phyloP scores from a whole-genome alignment of 2,113 vertebrate genomes.

The Uria lomvia region DNA sequence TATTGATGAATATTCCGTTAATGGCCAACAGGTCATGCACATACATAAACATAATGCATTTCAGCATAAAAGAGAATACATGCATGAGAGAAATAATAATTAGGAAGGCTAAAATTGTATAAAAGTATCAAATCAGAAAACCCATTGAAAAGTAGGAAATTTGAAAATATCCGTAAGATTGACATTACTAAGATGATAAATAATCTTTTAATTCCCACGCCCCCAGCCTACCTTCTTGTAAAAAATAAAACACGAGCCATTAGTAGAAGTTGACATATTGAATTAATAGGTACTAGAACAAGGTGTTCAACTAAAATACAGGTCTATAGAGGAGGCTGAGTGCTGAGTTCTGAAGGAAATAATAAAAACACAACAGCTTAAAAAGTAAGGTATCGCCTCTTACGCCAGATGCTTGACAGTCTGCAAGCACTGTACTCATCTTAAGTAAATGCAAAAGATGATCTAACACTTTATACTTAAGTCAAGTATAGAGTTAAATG shows the following conservation, averaged over 20 bases:
- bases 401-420: neutral
- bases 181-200: neutral
- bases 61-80: neutral
- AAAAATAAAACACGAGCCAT: neutral
- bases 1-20: neutral
- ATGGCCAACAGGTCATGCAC: neutral
- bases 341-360: neutral
- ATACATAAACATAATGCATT: neutral
- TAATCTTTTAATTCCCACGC: neutral
- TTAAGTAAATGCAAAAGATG: neutral
- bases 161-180: neutral
- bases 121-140: neutral
- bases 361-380: neutral
- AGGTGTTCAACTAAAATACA: neutral
- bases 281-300: neutral
- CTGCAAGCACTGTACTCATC: neutral
- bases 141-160: neutral
- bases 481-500: neutral
- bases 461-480: neutral
- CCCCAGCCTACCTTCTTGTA: neutral
- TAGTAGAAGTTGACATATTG: neutral
- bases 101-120: neutral
- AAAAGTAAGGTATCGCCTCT: neutral
- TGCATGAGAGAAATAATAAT: neutral
- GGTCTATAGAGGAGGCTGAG: neutral